A percentile compares a stretch with the other conserved stretches of the same genome.
Conservation (phyloP, 1,140 invertebrate species). For the Pinna nobilis region DNA sequence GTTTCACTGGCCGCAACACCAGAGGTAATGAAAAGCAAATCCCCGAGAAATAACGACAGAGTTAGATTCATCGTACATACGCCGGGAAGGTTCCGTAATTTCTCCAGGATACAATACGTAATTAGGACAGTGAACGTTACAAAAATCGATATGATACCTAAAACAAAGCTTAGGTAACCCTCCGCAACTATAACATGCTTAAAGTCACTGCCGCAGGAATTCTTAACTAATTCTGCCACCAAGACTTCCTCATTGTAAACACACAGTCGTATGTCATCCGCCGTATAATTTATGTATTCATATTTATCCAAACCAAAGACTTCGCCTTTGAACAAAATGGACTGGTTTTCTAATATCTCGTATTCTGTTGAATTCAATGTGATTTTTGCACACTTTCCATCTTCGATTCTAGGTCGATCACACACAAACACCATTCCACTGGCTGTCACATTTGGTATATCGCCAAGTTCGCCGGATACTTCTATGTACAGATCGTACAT, state of each 20-base stretch:
- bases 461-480: slow-evolving; percentile 48
- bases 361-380: slow-evolving; percentile 74
- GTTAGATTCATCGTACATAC: slow-evolving; percentile 77
- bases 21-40: slow-evolving; percentile 75
- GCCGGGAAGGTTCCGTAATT: slow-evolving; percentile 77
- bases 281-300: slow-evolving; percentile 48
- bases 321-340: slow-evolving; percentile 49
- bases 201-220: slow-evolving; percentile 50
- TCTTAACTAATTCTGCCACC: neutral
- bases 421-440: slow-evolving; percentile 57
- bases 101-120: slow-evolving; percentile 75
- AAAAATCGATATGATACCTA: slow-evolving; percentile 65
- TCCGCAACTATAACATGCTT: slow-evolving; percentile 49
- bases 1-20: slow-evolving; percentile 39
- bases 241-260: slow-evolving; percentile 12
- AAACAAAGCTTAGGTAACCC: slow-evolving; percentile 58
- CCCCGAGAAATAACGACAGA: slow-evolving; percentile 74
- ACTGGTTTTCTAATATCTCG: slow-evolving; percentile 45
- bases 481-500: slow-evolving; percentile 63
- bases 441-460: slow-evolving; percentile 38
- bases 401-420: slow-evolving; percentile 58
- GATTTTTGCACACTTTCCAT: slow-evolving; percentile 70
- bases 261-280: slow-evolving; percentile 55
- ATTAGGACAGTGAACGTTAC: slow-evolving; percentile 66
- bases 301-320: slow-evolving; percentile 55